phyloP scores from a whole-genome alignment of 2,113 vertebrate species.

The Oceanites oceanicus region DNA sequence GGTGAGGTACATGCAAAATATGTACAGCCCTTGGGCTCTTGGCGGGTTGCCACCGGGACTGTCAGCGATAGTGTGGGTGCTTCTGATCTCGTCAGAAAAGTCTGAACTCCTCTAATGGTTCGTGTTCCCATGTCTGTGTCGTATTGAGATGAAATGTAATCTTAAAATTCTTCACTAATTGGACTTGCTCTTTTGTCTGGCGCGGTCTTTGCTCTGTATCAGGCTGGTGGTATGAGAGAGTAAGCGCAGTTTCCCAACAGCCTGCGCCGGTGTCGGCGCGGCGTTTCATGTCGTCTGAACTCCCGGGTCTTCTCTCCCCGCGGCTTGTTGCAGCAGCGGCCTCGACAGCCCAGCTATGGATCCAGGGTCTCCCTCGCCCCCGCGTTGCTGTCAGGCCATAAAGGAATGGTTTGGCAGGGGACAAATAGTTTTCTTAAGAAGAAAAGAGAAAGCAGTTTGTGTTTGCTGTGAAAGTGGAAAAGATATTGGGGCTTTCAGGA shows the following conservation, averaged over 20 bases:
- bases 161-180: neutral
- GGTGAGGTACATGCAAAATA: conserved; percentile 42
- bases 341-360: fast-evolving
- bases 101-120: neutral
- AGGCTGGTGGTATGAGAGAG: neutral
- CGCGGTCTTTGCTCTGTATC: fast-evolving
- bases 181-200: neutral
- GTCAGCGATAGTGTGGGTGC: neutral
- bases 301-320: neutral
- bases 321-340: neutral
- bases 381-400: fast-evolving
- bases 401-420: neutral
- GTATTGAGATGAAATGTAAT: neutral
- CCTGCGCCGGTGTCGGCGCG: fast-evolving
- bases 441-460: neutral
- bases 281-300: fast-evolving
- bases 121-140: neutral
- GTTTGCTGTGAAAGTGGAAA: neutral
- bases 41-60: neutral
- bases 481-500: neutral
- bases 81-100: neutral
- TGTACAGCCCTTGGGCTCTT: conserved; percentile 28
- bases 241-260: fast-evolving
- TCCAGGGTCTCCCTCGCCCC: fast-evolving
- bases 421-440: neutral